Conservation (phyloP, 1,140 invertebrate species). For the Bombus soroeensis region DNA sequence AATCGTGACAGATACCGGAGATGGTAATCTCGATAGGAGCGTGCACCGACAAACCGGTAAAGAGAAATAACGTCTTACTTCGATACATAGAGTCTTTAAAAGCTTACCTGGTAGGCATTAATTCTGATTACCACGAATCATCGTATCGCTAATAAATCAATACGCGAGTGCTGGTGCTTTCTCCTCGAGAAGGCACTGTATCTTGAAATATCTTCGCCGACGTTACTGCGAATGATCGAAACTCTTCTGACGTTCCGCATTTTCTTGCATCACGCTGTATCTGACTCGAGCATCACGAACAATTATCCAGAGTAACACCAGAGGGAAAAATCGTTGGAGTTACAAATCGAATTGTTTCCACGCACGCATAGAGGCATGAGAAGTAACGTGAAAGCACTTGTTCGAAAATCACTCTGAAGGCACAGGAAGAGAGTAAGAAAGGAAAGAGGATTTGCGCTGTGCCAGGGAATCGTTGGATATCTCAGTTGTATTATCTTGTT, state of each 20-base stretch:
- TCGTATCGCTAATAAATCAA: slow-evolving; percentile 34
- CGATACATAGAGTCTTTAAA: background rate
- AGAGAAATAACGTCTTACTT: slow-evolving; percentile 29
- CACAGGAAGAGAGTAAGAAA: background rate
- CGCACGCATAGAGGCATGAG: background rate
- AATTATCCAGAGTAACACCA: background rate
- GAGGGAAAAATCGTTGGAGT: background rate
- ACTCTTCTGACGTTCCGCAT: background rate
- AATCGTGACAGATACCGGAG: slow-evolving; percentile 13
- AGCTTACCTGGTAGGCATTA: background rate
- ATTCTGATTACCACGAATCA: slow-evolving; percentile 21
- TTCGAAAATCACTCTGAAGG: background rate
- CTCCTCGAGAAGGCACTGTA: background rate
- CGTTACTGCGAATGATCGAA: too few species aligned
- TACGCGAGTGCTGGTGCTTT: background rate
- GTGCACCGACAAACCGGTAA: background rate
- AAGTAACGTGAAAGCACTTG: background rate
- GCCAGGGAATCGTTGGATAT: slow-evolving; percentile 19
- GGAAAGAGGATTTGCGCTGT: background rate
- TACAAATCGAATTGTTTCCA: background rate
- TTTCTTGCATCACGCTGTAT: background rate
- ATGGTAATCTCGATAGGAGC: background rate
- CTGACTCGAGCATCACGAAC: background rate
- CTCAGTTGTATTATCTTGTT: background rate
- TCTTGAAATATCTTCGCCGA: background rate